Conservation (phyloP, 1,140 invertebrate species). For the Drosophila subpulchrella region DNA sequence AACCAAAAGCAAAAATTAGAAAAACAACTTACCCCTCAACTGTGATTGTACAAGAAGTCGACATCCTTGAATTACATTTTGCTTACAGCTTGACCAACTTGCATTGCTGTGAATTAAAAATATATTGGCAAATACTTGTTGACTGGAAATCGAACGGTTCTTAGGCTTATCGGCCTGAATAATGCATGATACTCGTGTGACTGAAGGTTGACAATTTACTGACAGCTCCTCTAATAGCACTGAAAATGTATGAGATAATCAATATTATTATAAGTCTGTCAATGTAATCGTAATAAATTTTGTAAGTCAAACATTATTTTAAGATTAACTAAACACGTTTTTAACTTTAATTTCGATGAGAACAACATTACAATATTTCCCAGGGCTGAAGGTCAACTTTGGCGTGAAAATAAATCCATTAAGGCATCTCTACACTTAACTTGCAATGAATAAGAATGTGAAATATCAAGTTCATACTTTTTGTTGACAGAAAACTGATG, state of each 20-base stretch:
- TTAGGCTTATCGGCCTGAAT: slow-evolving; percentile 54
- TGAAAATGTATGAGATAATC: neutral
- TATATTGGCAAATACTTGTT: slow-evolving; percentile 53
- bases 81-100: slow-evolving; percentile 27
- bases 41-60: slow-evolving; percentile 64
- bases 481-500: too few species aligned
- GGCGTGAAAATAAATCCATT: too few species aligned
- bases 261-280: neutral
- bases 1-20: neutral
- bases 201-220: slow-evolving; percentile 47
- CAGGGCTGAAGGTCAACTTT: too few species aligned
- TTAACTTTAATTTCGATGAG: too few species aligned
- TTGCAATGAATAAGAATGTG: too few species aligned
- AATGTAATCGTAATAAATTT: too few species aligned
- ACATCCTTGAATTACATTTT: slow-evolving; percentile 74
- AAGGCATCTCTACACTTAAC: too few species aligned
- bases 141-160: slow-evolving; percentile 15
- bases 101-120: slow-evolving; percentile 50
- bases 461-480: too few species aligned
- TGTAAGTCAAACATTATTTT: too few species aligned
- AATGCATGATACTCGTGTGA: slow-evolving; percentile 43
- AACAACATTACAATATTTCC: too few species aligned
- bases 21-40: neutral
- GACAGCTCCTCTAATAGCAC: slow-evolving; percentile 11
- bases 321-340: too few species aligned